Evolutionary conservation across 1,140 invertebrate genomes (phyloP).

Genomic region (Diorhabda sublineata): DNA sequence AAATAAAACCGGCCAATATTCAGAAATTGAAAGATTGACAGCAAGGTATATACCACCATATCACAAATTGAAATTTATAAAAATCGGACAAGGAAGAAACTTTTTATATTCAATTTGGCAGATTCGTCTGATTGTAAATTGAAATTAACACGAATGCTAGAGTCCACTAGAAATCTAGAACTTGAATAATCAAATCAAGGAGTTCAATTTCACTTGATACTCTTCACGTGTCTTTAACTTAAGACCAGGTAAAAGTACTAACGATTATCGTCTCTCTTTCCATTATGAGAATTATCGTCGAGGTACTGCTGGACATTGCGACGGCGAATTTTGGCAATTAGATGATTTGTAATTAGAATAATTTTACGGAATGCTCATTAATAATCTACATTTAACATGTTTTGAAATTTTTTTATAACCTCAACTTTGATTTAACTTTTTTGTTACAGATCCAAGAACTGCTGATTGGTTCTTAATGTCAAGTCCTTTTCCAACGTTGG

Average conservation of each 20-base stretch:
- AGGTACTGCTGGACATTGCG: neutral
- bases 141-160: no score
- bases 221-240: neutral
- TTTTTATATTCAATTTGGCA: no score
- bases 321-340: neutral
- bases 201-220: neutral
- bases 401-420: neutral
- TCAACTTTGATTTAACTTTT: neutral
- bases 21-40: no score
- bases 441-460: slow-evolving; percentile 70
- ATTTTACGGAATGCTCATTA: neutral
- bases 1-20: no score
- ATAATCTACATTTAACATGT: neutral
- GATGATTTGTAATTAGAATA: neutral
- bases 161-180: no score
- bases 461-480: slow-evolving; percentile 83
- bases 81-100: no score
- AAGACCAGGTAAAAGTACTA: neutral
- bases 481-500: slow-evolving; percentile 74
- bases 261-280: neutral
- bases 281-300: neutral
- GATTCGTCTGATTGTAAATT: no score
- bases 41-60: no score
- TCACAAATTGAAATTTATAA: no score
- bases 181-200: no score